Percentiles rank a stretch among this genome's conserved stretches.
Conservation (phyloP, 2,113 vertebrate genomes). For the Nymphicus hollandicus region DNA sequence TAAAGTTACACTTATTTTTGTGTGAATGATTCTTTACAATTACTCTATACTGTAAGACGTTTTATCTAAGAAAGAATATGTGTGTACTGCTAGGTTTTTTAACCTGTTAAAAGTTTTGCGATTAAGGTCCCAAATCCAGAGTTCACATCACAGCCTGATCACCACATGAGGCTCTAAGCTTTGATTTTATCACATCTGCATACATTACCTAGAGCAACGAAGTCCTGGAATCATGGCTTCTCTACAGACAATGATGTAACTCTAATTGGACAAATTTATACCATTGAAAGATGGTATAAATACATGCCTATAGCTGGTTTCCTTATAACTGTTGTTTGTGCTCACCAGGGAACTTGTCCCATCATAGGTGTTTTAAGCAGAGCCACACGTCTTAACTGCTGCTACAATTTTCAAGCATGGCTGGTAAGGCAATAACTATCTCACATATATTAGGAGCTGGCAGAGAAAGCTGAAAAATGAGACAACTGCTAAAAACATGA, state of each 20-base stretch:
- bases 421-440: background rate
- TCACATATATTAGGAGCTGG: background rate
- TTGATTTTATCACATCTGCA: background rate
- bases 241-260: background rate
- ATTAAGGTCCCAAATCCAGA: background rate
- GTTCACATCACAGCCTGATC: background rate
- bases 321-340: background rate
- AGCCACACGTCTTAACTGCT: background rate
- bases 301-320: background rate
- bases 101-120: background rate
- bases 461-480: background rate
- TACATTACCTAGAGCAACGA: background rate
- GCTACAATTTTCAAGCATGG: background rate
- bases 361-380: background rate
- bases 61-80: background rate
- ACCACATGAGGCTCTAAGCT: background rate
- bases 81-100: background rate
- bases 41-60: background rate
- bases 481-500: background rate
- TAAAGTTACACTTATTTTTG: background rate
- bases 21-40: background rate
- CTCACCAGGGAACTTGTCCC: background rate
- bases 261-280: background rate
- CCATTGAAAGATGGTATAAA: background rate
- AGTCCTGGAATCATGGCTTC: background rate